Evolutionary conservation across 2,797 vertebrate genomes (phyloP).

Genomic region (Anguilla pacifica): DNA sequence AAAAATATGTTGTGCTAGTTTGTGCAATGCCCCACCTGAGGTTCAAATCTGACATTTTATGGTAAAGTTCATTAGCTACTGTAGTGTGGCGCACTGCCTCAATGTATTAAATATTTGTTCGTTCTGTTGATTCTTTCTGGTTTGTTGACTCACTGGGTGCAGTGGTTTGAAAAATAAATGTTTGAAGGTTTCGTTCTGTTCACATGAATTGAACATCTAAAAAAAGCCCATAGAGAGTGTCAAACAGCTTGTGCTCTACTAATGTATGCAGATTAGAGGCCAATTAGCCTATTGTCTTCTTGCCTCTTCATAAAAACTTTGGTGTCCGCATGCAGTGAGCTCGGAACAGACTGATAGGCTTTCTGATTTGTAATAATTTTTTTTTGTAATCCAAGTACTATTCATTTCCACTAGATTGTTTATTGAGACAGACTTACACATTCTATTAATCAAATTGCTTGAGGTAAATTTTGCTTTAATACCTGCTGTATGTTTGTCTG

Average conservation of each 20-base stretch:
- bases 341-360: background rate
- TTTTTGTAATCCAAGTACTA: background rate
- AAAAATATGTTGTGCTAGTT: background rate
- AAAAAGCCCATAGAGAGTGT: background rate
- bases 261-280: background rate
- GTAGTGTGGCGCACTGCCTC: background rate
- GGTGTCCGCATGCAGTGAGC: background rate
- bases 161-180: constrained; percentile 1
- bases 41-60: background rate
- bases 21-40: background rate
- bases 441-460: background rate
- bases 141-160: constrained; percentile 6
- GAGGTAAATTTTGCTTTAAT: background rate
- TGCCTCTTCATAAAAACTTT: background rate
- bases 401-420: background rate
- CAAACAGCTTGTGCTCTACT: background rate
- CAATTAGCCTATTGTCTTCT: background rate
- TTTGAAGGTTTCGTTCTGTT: background rate
- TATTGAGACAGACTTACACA: background rate
- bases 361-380: background rate
- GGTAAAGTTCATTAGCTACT: background rate
- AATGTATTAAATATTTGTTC: constrained; percentile 8
- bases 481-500: background rate
- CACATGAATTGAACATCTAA: background rate
- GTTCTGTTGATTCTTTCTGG: background rate